Evolutionary conservation across 2,113 vertebrate species (phyloP).

Genomic region (Penelope pileata): DNA sequence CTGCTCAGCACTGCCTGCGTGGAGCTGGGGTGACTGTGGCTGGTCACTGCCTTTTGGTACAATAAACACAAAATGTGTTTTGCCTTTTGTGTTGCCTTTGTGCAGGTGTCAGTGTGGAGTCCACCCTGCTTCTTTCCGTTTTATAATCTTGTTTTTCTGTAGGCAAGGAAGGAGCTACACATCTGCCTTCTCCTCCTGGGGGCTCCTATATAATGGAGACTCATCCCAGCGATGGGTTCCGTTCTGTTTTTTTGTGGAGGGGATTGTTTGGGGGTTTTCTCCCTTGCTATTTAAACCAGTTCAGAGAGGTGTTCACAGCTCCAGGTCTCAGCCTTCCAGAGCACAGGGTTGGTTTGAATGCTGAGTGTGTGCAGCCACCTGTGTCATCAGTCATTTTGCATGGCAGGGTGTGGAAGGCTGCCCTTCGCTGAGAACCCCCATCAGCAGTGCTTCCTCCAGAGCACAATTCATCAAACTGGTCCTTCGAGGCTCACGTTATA

Average conservation of each 20-base stretch:
- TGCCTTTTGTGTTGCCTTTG: background rate
- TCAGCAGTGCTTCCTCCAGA: background rate
- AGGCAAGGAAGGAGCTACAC: background rate
- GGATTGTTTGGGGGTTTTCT: background rate
- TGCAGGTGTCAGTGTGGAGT: background rate
- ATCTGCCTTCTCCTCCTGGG: background rate
- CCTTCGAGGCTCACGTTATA: background rate
- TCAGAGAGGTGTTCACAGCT: background rate
- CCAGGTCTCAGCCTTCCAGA: background rate
- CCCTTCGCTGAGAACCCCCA: background rate
- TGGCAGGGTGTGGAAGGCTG: background rate
- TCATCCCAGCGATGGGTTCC: background rate
- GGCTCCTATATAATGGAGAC: background rate
- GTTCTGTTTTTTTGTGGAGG: background rate
- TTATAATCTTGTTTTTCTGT: background rate
- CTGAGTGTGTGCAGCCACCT: background rate
- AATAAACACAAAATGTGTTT: background rate
- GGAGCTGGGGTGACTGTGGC: background rate
- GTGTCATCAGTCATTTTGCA: background rate
- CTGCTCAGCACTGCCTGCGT: background rate
- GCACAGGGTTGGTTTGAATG: background rate
- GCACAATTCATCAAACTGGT: background rate
- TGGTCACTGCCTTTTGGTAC: background rate
- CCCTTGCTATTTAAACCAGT: background rate
- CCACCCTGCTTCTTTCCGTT: background rate